phyloP scores from a whole-genome alignment of 2,113 vertebrate species.

The Gasterosteus nipponicus region DNA sequence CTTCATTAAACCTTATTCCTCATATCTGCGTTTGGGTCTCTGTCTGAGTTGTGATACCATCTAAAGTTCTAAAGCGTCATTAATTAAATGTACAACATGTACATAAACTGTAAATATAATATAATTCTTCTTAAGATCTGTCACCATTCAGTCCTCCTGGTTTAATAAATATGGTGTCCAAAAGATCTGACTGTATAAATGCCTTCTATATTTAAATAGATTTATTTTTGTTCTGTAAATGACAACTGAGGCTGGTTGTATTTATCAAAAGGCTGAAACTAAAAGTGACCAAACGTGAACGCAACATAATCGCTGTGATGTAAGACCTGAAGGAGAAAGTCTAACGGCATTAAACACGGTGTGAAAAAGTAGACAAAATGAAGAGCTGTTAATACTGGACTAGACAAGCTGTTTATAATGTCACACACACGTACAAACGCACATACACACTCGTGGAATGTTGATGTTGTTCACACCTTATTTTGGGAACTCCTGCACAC shows the following conservation, averaged over 20 bases:
- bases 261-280: not conserved
- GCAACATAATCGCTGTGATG: not conserved
- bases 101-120: not conserved
- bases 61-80: not conserved
- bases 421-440: constrained; percentile 10
- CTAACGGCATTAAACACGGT: constrained; percentile 15
- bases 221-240: constrained; percentile 28
- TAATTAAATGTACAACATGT: not conserved
- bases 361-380: constrained; percentile 14
- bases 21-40: too few species aligned
- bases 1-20: too few species aligned
- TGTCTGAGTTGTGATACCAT: too few species aligned
- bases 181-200: not conserved
- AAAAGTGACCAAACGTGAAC: constrained; percentile 14
- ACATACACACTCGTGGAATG: not conserved
- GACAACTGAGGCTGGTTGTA: constrained; percentile 10
- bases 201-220: constrained; percentile 28
- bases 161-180: constrained; percentile 1
- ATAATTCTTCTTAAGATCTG: not conserved
- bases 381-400: constrained; percentile 15
- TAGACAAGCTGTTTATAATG: constrained; percentile 27
- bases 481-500: constrained; percentile 19
- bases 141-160: not conserved
- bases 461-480: constrained; percentile 45
- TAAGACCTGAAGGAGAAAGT: constrained; percentile 24